Evolutionary conservation across 2,888 invertebrate species (phyloP).

Genomic region (Pterostichus niger): DNA sequence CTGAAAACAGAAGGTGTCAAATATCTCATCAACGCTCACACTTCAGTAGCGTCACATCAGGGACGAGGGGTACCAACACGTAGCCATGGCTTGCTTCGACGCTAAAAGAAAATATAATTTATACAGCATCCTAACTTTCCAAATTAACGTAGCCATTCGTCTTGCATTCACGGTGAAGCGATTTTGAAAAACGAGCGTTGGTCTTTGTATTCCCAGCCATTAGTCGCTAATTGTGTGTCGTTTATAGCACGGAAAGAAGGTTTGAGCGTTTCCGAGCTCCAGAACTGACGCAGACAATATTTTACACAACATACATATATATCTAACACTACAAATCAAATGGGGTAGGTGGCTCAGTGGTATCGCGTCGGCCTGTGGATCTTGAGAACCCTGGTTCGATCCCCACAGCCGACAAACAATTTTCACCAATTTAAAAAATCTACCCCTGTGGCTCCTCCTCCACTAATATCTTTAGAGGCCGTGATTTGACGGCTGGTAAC

Average conservation of each 20-base stretch:
- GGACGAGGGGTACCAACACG: neutral
- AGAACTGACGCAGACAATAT: neutral
- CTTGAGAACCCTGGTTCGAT: too few relatives aligned
- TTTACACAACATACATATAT: too few relatives aligned
- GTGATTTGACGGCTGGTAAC: too few relatives aligned
- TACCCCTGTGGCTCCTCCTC: too few relatives aligned
- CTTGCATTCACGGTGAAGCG: slow-evolving; percentile 66
- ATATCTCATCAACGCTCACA: slow-evolving; percentile 8
- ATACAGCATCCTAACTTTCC: slow-evolving; percentile 64
- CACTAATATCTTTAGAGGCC: too few relatives aligned
- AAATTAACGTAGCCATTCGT: slow-evolving; percentile 67
- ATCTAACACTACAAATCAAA: too few relatives aligned
- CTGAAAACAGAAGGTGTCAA: neutral
- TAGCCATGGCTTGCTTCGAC: slow-evolving; percentile 16
- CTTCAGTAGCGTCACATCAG: neutral
- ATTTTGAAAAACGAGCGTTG: slow-evolving; percentile 67
- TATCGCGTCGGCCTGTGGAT: too few relatives aligned
- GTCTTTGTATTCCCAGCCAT: slow-evolving; percentile 67
- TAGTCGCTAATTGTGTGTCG: slow-evolving; percentile 67
- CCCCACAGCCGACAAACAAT: too few relatives aligned
- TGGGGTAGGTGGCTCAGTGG: too few relatives aligned
- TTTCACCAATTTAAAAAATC: too few relatives aligned
- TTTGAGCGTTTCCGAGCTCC: slow-evolving; percentile 12
- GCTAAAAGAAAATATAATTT: slow-evolving; percentile 66
- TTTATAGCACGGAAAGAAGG: slow-evolving; percentile 61